Conservation (phyloP, 2,888 invertebrate genomes). For the Ypsolopha scabrella region DNA sequence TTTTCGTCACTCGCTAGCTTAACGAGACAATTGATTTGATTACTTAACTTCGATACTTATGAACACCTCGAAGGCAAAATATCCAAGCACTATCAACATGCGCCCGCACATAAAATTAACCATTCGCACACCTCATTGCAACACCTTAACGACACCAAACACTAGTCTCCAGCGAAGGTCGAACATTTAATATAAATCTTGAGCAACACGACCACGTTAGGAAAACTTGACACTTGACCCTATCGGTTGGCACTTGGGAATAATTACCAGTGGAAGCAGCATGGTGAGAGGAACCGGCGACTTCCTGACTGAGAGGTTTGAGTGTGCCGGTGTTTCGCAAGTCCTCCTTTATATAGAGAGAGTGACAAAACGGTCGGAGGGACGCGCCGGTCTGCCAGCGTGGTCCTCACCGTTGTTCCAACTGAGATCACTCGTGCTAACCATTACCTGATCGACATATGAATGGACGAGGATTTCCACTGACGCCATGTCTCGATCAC, state of each 20-base stretch:
- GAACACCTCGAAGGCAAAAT: neutral
- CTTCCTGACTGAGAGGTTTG: constrained; percentile 59
- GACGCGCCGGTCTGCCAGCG: constrained; percentile 26
- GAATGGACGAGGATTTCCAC: constrained; percentile 35
- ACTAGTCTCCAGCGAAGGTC: neutral
- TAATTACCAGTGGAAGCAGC: constrained; percentile 45
- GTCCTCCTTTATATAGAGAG: constrained; percentile 59
- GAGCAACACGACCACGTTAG: neutral
- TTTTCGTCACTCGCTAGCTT: too few relatives aligned
- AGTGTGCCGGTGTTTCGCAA: constrained; percentile 64
- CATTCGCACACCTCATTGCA: neutral
- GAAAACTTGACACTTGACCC: too few relatives aligned
- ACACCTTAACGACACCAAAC: neutral
- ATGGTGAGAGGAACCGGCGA: constrained; percentile 51
- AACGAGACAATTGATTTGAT: too few relatives aligned
- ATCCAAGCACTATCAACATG: neutral
- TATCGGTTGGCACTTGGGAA: constrained; percentile 6
- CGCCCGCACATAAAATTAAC: neutral
- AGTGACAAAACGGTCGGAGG: constrained; percentile 22
- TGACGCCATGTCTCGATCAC: neutral
- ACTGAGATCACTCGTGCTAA: constrained; percentile 52
- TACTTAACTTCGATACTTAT: too few relatives aligned
- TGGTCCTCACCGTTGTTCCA: constrained; percentile 31
- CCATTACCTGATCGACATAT: constrained; percentile 45
- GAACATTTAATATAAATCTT: neutral